phyloP scores from a whole-genome alignment of 2,797 vertebrate genomes.

The Oreochromis mossambicus region DNA sequence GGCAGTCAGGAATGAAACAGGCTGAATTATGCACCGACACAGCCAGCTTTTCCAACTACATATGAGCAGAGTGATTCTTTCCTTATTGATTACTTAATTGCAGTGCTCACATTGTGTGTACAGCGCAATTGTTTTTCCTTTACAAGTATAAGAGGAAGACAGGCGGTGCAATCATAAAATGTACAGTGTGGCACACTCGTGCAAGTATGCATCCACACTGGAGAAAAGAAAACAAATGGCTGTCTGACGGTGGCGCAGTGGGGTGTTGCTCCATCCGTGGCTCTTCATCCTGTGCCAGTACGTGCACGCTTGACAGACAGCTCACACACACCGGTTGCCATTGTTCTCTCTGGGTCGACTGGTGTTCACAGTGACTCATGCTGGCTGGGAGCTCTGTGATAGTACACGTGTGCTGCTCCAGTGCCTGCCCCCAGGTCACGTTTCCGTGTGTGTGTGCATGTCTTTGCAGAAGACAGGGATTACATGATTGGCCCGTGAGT shows the following conservation, averaged over 20 bases:
- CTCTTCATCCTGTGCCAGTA: constrained; percentile 55
- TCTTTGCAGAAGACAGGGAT: constrained; percentile 21
- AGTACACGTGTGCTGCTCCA: constrained; percentile 68
- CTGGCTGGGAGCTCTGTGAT: constrained; percentile 59
- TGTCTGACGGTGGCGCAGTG: constrained; percentile 30
- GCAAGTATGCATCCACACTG: constrained; percentile 16
- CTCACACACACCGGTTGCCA: constrained; percentile 70
- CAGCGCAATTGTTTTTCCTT: neutral
- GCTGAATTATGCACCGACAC: constrained; percentile 18
- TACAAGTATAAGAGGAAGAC: neutral
- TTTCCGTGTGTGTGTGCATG: constrained; percentile 33
- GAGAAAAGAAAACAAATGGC: constrained; percentile 11
- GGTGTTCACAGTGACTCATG: constrained; percentile 68
- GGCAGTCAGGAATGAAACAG: constrained; percentile 32
- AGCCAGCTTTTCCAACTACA: neutral
- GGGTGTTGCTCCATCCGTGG: constrained; percentile 31
- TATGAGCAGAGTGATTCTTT: neutral
- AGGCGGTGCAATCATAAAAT: neutral
- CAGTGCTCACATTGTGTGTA: neutral
- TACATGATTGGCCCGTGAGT: constrained; percentile 12
- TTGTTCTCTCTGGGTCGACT: constrained; percentile 68
- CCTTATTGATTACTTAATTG: neutral
- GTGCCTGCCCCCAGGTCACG: constrained; percentile 67
- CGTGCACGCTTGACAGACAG: constrained; percentile 61
- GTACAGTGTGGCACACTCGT: constrained; percentile 4